A percentile compares a stretch with the other conserved stretches of the same genome.
These are phyloP conservation scores for Chloroceryle amazona DNA, from an alignment of 2,797 vertebrate species.

Conservation along the genomic window DNA sequence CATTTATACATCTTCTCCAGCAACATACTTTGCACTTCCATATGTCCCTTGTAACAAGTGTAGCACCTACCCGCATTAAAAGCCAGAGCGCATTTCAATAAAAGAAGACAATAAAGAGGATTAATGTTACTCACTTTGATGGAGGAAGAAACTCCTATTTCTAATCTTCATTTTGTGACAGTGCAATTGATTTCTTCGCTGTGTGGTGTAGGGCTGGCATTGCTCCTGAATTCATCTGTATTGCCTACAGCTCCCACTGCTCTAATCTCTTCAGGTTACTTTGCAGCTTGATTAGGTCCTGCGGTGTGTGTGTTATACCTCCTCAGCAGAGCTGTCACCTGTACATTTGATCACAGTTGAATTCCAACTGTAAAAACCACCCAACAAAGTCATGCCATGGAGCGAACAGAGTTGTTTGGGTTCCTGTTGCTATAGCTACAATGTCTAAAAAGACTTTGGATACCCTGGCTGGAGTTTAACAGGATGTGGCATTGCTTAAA, in stretches of 20 bases:
- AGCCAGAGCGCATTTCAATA: not conserved
- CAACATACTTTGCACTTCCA: not conserved
- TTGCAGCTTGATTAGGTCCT: conserved; percentile 37
- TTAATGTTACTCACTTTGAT: not conserved
- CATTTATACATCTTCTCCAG: not conserved
- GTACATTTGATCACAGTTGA: conserved; percentile 51
- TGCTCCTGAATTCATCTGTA: not conserved
- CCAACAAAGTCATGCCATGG: conserved; percentile 8
- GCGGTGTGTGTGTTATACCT: conserved; percentile 41
- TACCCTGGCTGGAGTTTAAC: conserved; percentile 13
- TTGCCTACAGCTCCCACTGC: conserved; percentile 14
- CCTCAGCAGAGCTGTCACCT: conserved; percentile 41
- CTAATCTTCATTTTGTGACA: conserved; percentile 3
- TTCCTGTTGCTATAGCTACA: conserved; percentile 42
- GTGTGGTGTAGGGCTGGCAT: not conserved
- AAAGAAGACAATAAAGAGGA: not conserved
- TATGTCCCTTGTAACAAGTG: not conserved
- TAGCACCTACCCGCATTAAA: not conserved
- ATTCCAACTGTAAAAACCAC: conserved; percentile 40
- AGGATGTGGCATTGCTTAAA: conserved; percentile 13
- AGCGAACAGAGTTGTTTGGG: conserved; percentile 49
- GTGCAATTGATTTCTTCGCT: not conserved
- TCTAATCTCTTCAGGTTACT: conserved; percentile 49
- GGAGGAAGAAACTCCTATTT: conserved; percentile 8
- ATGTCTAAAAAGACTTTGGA: conserved; percentile 38